Evolutionary conservation across 2,113 vertebrate genomes (phyloP).

Genomic region (Hypocryptadius cinnamomeus): DNA sequence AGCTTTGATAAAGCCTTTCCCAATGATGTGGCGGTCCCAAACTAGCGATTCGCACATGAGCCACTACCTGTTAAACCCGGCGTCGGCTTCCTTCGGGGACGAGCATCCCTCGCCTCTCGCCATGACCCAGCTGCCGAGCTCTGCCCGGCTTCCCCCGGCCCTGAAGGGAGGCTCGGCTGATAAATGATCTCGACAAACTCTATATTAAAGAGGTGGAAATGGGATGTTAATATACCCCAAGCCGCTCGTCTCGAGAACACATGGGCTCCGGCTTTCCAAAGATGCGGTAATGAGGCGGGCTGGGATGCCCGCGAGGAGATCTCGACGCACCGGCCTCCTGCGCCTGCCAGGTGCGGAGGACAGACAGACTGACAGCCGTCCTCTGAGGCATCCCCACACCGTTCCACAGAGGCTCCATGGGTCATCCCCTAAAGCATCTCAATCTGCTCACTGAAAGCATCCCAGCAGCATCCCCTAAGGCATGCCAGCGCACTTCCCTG

Average conservation of each 20-base stretch:
- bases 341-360: neutral
- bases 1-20: slow-evolving; percentile 82
- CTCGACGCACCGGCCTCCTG: neutral
- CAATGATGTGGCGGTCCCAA: slow-evolving; percentile 78
- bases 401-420: neutral
- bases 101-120: slow-evolving; percentile 46
- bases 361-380: neutral
- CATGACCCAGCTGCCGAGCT: slow-evolving; percentile 71
- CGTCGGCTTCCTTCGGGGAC: slow-evolving; percentile 66
- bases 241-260: slow-evolving; percentile 31
- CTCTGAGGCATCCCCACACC: neutral
- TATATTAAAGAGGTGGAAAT: slow-evolving; percentile 70
- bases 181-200: slow-evolving; percentile 64
- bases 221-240: slow-evolving; percentile 65
- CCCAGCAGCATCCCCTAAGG: neutral
- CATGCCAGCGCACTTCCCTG: neutral
- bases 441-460: neutral
- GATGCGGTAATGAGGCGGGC: slow-evolving; percentile 1
- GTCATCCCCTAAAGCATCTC: neutral
- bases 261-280: neutral
- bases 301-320: slow-evolving; percentile 13
- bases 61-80: slow-evolving; percentile 80
- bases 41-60: slow-evolving; percentile 83
- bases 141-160: neutral
- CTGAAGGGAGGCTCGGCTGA: slow-evolving; percentile 53